Evolutionary conservation across 2,888 invertebrate species (phyloP).

Genomic region (Metopia argyrocephala): DNA sequence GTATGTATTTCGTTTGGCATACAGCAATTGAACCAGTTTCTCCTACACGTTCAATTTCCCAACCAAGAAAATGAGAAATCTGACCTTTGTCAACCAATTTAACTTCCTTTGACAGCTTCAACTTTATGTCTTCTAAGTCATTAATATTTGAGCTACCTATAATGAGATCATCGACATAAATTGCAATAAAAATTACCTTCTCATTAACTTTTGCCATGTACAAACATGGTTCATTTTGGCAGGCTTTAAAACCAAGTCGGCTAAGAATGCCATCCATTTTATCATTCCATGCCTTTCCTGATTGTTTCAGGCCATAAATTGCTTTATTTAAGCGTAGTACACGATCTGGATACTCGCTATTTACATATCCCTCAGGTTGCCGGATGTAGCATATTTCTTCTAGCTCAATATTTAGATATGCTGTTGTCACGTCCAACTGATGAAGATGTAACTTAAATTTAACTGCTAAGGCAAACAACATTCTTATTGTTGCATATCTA

Average conservation of each 20-base stretch:
- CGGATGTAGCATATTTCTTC: constrained; percentile 40
- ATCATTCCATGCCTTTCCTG: constrained; percentile 52
- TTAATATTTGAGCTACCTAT: constrained; percentile 37
- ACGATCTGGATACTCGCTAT: too few species aligned
- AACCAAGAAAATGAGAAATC: constrained; percentile 44
- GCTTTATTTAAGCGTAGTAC: constrained; percentile 59
- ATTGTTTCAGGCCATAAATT: constrained; percentile 65
- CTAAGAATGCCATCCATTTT: constrained; percentile 51
- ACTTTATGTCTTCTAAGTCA: constrained; percentile 36
- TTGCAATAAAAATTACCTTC: constrained; percentile 44
- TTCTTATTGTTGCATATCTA: constrained; percentile 3
- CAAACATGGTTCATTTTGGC: constrained; percentile 54
- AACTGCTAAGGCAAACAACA: constrained; percentile 43
- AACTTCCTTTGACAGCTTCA: constrained; percentile 38
- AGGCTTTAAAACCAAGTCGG: constrained; percentile 47
- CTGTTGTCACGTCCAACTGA: constrained; percentile 57
- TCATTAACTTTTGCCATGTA: constrained; percentile 17
- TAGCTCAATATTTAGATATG: constrained; percentile 56
- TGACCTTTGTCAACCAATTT: constrained; percentile 26
- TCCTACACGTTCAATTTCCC: constrained; percentile 9
- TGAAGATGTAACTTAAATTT: constrained; percentile 48
- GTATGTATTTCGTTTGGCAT: neutral
- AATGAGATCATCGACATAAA: constrained; percentile 63
- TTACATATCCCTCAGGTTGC: too few species aligned
- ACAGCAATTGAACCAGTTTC: neutral